Percentiles rank a stretch among this genome's conserved stretches.
These are phyloP conservation scores for Morphnarchus princeps DNA, from an alignment of 2,113 vertebrate species.

Conservation along the genomic window DNA sequence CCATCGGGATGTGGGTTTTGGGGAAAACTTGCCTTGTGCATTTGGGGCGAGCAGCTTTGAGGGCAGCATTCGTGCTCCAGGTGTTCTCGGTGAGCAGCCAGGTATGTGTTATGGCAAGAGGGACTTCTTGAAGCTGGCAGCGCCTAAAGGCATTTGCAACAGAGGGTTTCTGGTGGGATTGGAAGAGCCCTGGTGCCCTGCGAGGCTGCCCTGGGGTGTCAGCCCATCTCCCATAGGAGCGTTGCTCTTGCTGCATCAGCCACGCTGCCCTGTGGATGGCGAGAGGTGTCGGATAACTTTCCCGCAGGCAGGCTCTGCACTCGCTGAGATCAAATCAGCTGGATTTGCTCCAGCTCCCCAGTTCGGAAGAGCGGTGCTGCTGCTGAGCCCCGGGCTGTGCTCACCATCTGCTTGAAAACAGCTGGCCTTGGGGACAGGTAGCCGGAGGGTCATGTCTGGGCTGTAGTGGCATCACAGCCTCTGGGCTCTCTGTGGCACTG, in stretches of 20 bases:
- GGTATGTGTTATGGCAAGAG: neutral
- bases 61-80: neutral
- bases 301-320: neutral
- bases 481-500: neutral
- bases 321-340: neutral
- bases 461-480: neutral
- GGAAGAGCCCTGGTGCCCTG: neutral
- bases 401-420: neutral
- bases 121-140: neutral
- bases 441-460: neutral
- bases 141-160: rapidly evolving
- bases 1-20: neutral
- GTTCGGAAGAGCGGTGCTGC: neutral
- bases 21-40: neutral
- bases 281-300: neutral
- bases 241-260: neutral
- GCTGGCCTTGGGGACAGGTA: neutral
- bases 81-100: neutral
- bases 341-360: neutral
- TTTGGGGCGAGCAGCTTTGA: rapidly evolving
- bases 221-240: neutral
- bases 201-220: neutral
- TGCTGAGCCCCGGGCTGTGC: neutral
- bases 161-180: neutral
- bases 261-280: rapidly evolving